Conservation (phyloP, 2,797 vertebrate species). For the Enteromius fasciolatus region DNA sequence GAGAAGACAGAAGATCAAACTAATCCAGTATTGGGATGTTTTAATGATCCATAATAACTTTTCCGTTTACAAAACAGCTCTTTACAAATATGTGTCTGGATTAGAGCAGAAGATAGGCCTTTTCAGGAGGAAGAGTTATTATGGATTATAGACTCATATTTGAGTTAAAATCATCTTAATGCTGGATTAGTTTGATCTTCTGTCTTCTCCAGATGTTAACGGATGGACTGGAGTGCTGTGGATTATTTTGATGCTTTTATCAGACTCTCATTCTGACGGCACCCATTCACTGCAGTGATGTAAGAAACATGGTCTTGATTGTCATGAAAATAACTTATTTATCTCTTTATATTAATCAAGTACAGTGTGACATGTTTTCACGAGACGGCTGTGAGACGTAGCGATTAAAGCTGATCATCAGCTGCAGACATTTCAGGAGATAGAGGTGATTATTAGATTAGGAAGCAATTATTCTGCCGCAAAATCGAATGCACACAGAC, state of each 20-base stretch:
- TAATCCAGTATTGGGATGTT: neutral
- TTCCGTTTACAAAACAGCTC: neutral
- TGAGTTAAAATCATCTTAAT: neutral
- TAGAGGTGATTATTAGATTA: conserved; percentile 22
- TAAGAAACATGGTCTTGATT: too few species aligned
- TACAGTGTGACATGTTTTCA: neutral
- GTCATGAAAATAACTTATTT: neutral
- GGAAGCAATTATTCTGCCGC: neutral
- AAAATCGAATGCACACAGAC: neutral
- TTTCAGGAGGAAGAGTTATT: neutral
- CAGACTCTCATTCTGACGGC: neutral
- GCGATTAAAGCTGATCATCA: conserved; percentile 1
- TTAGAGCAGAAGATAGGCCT: neutral
- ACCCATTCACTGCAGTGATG: neutral
- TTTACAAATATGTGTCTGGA: neutral
- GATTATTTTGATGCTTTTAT: neutral
- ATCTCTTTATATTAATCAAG: too few species aligned
- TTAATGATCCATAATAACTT: neutral
- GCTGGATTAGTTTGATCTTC: neutral
- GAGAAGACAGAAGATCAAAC: neutral
- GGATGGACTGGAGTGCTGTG: neutral
- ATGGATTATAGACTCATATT: neutral
- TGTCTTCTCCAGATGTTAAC: neutral
- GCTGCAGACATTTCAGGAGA: conserved; percentile 9
- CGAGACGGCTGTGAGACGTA: neutral